Conservation (phyloP, 2,113 vertebrate species). For the Diphyllodes magnificus region DNA sequence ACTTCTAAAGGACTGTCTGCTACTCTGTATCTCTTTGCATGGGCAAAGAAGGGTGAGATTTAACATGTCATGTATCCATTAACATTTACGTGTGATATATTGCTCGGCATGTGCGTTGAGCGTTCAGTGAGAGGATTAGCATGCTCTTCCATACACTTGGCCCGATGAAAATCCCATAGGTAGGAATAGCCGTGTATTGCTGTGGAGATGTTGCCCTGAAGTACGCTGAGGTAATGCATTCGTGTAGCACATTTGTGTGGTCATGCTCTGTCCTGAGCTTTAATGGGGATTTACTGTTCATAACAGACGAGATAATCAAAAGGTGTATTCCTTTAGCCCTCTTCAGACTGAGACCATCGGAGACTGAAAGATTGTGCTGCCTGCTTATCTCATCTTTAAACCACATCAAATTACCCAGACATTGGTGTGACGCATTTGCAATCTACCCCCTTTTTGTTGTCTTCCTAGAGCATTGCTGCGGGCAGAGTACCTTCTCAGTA, state of each 20-base stretch:
- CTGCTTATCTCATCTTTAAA: neutral
- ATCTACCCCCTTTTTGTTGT: neutral
- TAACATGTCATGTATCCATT: neutral
- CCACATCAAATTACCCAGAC: neutral
- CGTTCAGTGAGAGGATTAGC: neutral
- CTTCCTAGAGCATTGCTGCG: neutral
- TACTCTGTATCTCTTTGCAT: neutral
- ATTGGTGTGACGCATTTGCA: neutral
- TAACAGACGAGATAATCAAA: neutral
- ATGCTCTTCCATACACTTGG: fast-evolving
- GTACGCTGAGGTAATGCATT: neutral
- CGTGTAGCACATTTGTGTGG: neutral
- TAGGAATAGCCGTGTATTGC: neutral
- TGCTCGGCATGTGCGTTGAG: neutral
- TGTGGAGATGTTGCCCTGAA: neutral
- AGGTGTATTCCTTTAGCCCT: neutral
- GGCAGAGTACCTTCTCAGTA: neutral
- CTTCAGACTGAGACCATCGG: neutral
- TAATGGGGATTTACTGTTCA: neutral
- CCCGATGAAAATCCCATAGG: neutral
- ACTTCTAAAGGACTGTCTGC: neutral
- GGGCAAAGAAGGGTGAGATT: neutral
- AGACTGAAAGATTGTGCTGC: neutral
- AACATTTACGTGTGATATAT: neutral
- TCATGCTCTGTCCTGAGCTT: neutral